Conservation (phyloP, 2,797 vertebrate species). For the Macrochelys suwanniensis region DNA sequence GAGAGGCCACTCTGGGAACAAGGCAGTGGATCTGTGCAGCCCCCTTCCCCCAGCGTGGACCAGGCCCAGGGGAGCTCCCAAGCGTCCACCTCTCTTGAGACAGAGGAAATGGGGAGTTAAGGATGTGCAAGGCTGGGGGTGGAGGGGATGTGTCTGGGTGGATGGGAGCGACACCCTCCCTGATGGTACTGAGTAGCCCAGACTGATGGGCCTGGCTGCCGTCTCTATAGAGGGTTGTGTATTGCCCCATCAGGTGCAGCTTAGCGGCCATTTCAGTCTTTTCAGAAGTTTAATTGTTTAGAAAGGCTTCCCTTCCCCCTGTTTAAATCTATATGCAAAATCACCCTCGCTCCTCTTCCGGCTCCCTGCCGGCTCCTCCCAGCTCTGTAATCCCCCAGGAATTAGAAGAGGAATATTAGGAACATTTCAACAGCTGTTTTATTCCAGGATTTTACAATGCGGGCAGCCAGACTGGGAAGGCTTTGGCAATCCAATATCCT, state of each 20-base stretch:
- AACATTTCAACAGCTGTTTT: not conserved
- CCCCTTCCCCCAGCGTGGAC: not conserved
- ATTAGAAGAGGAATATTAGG: not conserved
- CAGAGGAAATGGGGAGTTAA: conserved; percentile 8
- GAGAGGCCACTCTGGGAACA: not conserved
- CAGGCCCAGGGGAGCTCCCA: fast-evolving
- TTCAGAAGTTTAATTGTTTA: not conserved
- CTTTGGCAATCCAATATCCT: not conserved
- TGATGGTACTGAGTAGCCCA: not conserved
- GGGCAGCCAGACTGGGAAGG: not conserved
- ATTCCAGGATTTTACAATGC: not conserved
- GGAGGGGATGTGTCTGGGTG: not conserved
- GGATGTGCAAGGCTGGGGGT: fast-evolving
- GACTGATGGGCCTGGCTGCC: not conserved
- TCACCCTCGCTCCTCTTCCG: not conserved
- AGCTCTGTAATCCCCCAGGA: not conserved
- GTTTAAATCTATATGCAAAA: conserved; percentile 20
- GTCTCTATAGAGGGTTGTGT: conserved; percentile 13
- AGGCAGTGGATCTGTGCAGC: not conserved
- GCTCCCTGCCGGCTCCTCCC: conserved; percentile 3
- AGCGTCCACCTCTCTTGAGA: fast-evolving
- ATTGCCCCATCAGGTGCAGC: conserved; percentile 44
- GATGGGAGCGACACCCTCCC: not conserved
- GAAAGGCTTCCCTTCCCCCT: not conserved
- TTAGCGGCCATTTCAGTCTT: conserved; percentile 4